Conservation (phyloP, 2,113 vertebrate genomes). For the Caloenas nicobarica region DNA sequence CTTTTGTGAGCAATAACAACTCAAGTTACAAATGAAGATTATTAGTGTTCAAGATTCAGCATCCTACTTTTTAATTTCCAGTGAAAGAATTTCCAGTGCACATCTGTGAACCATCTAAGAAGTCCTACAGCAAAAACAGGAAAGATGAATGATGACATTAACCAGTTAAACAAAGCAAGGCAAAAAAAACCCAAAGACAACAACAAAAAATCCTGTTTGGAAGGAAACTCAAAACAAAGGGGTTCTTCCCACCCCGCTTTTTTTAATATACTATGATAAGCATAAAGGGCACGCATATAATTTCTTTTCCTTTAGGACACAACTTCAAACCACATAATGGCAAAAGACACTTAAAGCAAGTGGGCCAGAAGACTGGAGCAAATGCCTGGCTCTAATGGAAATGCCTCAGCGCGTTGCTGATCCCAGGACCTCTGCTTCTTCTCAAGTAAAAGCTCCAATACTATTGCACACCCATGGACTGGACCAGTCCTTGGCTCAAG, state of each 20-base stretch:
- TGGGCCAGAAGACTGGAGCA: neutral
- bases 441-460: neutral
- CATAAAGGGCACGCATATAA: neutral
- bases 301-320: neutral
- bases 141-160: slow-evolving; percentile 43
- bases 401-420: neutral
- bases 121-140: slow-evolving; percentile 43
- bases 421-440: neutral
- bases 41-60: neutral
- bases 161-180: slow-evolving; percentile 29
- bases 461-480: neutral
- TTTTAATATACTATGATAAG: neutral
- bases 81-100: neutral
- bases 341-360: slow-evolving; percentile 9
- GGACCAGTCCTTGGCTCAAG: neutral
- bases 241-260: fast-evolving
- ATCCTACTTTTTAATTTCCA: slow-evolving; percentile 30
- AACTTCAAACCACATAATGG: slow-evolving; percentile 17
- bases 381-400: neutral
- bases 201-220: slow-evolving; percentile 9
- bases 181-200: neutral
- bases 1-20: neutral
- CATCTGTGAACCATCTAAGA: slow-evolving; percentile 58
- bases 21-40: slow-evolving; percentile 3
- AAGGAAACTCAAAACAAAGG: slow-evolving; percentile 20